Base-by-base conservation (phyloP, 2,888 invertebrate species). In the Oligia strigilis region DNA sequence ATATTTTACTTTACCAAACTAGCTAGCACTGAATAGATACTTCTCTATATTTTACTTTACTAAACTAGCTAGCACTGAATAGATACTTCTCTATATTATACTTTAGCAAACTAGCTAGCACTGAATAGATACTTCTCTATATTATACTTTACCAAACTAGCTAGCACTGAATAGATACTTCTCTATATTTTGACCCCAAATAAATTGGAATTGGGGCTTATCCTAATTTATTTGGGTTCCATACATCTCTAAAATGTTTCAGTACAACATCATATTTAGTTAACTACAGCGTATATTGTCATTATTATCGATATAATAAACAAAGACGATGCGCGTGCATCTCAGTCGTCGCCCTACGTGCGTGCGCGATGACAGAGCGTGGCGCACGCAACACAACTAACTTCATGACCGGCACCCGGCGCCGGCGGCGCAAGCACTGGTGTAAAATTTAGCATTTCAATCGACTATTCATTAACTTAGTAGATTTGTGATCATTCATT, bases 321-420 rank as follows among this genome's bases (percentile, higher is more conserved):
- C 66, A 83, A 81, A 62, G 23, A 46, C 19, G 36, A 29, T 40
- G 73, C 75, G 66, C 71, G 71, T 73, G 70, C 77, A 66, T 49
- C 29, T 66, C 60, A 49, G 69, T 60, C 19, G 43, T 71, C 75
- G 70, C 67, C 71, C 43, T 43, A 40, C 14, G 58, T 78, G 83
- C 83, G 84, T 87, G 75, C 43, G 70, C 74, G 65, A 43, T 65
- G 55, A 65, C 62, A 58, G 66, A 46, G 75, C 66, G 83, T 64
- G 71, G 66, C 40, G 64, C 84, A 74, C 75, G 83, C 82, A 52
- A 71, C 75, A 78, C 82, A 52, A 77, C 74, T 69, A 17, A 36
- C 55, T 23, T 46, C 65, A 36, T 66, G 73, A 85, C 49, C 67
- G 66, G 55, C n/a, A 36, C 8, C 29, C 72, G 81, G 62, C 67